Conservation (phyloP, 2,797 vertebrate genomes). For the Protonibea diacanthus region DNA sequence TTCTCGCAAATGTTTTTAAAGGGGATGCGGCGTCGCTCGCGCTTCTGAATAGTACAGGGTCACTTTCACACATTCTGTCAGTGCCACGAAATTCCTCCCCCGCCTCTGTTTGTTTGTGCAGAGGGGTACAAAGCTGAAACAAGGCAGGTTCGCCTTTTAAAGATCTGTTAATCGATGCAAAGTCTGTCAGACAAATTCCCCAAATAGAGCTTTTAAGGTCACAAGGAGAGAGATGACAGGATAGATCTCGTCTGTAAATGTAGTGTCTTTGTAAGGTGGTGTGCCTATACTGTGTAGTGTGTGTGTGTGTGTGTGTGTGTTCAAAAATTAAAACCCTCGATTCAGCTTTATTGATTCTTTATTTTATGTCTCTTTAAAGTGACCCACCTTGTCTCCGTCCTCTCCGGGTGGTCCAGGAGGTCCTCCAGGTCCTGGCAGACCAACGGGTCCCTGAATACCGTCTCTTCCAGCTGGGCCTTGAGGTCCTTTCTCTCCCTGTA, state of each 20-base stretch:
- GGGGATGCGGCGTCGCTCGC: constrained; percentile 36
- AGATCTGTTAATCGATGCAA: constrained; percentile 63
- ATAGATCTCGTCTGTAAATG: constrained; percentile 41
- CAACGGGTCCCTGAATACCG: constrained; percentile 97
- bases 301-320: constrained; percentile 6
- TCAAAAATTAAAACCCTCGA: constrained; percentile 1
- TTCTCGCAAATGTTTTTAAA: constrained; percentile 66
- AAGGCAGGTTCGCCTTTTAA: constrained; percentile 55
- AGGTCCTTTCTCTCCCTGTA: constrained; percentile 97
- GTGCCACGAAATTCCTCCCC: constrained; percentile 32
- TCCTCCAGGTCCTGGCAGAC: constrained; percentile 97
- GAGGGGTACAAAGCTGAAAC: constrained; percentile 45
- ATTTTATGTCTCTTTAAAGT: not conserved
- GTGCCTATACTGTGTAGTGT: constrained; percentile 21
- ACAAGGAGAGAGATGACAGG: constrained; percentile 39
- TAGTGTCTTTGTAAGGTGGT: constrained; percentile 29
- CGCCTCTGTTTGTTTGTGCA: constrained; percentile 42
- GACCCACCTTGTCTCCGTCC: constrained; percentile 95
- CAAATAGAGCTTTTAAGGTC: constrained; percentile 52
- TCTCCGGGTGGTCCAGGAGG: constrained; percentile 97
- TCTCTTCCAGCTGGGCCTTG: constrained; percentile 98
- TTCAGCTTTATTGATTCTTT: constrained; percentile 4
- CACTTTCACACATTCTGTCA: constrained; percentile 63
- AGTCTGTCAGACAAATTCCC: constrained; percentile 60
- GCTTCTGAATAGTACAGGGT: constrained; percentile 62